Evolutionary conservation across 2,888 invertebrate species (phyloP).

Genomic region (Hypercompe scribonia): DNA sequence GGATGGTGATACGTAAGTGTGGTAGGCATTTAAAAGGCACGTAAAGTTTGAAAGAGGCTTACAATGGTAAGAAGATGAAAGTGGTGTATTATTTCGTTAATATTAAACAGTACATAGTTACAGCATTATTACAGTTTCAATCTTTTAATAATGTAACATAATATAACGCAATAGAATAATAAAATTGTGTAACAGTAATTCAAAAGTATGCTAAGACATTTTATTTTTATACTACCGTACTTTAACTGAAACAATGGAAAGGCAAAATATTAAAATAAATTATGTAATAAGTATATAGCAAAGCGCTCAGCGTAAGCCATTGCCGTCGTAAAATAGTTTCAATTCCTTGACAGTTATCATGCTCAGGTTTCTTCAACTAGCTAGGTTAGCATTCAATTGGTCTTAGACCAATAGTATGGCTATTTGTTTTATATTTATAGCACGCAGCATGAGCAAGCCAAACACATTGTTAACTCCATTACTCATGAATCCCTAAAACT

Average conservation of each 20-base stretch:
- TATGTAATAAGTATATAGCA: not conserved
- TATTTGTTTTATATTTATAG: not conserved
- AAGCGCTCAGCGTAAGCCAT: not conserved
- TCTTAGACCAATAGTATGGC: not conserved
- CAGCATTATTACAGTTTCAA: too few relatives aligned
- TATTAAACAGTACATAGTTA: not conserved
- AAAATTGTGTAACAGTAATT: not conserved
- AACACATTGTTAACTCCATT: not conserved
- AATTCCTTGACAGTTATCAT: not conserved
- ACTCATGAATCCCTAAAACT: not conserved
- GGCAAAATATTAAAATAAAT: not conserved
- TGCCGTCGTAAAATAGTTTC: not conserved
- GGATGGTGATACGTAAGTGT: conserved; percentile 1
- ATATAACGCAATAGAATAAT: not conserved
- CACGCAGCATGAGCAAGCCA: too few relatives aligned
- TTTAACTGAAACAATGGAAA: not conserved
- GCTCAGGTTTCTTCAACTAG: not conserved
- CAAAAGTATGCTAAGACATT: not conserved
- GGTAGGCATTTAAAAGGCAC: conserved; percentile 7
- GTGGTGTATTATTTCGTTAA: not conserved
- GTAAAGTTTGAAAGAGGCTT: conserved; percentile 4
- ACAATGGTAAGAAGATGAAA: not conserved
- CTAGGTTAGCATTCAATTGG: not conserved
- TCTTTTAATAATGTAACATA: not conserved
- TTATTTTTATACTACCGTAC: not conserved